These are phyloP conservation scores for Tyrannus savana DNA, from an alignment of 2,113 vertebrate species.

Conservation along the genomic window DNA sequence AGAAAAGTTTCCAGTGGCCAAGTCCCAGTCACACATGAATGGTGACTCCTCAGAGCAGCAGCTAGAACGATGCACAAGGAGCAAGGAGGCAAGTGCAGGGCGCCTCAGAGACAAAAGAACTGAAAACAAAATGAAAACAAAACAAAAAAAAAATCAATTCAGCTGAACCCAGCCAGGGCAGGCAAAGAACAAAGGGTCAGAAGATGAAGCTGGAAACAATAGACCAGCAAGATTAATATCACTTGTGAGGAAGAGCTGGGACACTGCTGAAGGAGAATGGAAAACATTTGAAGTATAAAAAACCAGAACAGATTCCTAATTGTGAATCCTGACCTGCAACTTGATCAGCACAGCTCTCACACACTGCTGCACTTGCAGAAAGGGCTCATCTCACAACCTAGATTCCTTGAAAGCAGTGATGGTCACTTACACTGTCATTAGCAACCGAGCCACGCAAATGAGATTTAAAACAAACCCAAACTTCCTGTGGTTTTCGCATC, in stretches of 20 bases:
- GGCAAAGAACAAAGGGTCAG: constrained; percentile 64
- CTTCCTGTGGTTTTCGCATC: background rate
- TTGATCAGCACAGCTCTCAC: background rate
- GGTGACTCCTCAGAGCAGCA: background rate
- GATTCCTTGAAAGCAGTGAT: background rate
- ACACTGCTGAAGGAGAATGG: background rate
- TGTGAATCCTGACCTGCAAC: background rate
- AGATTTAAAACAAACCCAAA: background rate
- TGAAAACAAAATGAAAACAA: constrained; percentile 42
- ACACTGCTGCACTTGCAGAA: background rate
- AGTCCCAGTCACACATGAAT: background rate
- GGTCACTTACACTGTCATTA: background rate
- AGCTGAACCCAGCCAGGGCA: constrained; percentile 10
- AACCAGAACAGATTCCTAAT: background rate
- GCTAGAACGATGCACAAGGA: background rate
- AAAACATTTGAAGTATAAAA: constrained; percentile 2
- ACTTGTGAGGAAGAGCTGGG: background rate
- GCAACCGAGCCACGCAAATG: background rate
- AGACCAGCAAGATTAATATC: constrained; percentile 49
- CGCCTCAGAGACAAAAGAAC: background rate
- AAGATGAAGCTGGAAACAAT: constrained; percentile 50
- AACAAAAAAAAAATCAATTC: constrained; percentile 47
- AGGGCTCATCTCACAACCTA: background rate
- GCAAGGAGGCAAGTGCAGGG: constrained; percentile 19
- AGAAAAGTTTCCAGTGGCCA: background rate